Percentiles rank a stretch among this genome's conserved stretches.
Evolutionary conservation across 2,113 vertebrate species (phyloP).

Genomic region (Oceanites oceanicus): DNA sequence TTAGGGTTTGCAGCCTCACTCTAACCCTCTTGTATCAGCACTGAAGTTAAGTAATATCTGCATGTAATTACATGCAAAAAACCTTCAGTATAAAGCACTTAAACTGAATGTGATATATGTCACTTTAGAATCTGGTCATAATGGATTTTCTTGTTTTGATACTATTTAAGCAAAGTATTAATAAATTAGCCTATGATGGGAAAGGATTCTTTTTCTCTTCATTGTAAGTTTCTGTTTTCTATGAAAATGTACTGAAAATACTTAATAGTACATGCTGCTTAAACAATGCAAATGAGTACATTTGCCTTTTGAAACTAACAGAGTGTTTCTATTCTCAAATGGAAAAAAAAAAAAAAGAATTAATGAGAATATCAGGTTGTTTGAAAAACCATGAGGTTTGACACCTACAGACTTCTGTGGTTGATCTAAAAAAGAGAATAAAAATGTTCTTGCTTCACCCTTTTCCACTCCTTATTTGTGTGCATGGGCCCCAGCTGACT

Average conservation of each 20-base stretch:
- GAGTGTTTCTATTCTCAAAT: slow-evolving; percentile 1
- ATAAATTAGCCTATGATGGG: background rate
- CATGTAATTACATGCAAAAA: background rate
- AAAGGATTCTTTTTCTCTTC: background rate
- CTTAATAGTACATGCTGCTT: background rate
- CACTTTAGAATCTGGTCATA: background rate
- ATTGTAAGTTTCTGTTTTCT: slow-evolving; percentile 14
- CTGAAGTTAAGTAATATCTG: background rate
- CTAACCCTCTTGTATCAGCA: background rate
- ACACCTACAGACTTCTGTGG: slow-evolving; percentile 37
- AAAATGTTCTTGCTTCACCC: background rate
- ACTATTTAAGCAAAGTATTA: background rate
- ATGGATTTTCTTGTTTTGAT: background rate
- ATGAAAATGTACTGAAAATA: slow-evolving; percentile 20
- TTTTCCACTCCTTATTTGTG: slow-evolving; percentile 16
- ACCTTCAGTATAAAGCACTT: background rate
- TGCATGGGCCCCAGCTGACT: background rate
- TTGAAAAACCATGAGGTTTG: background rate
- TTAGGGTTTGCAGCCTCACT: background rate
- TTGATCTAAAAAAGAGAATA: background rate
- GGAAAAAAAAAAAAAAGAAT: background rate
- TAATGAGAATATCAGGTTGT: background rate
- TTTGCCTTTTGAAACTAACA: background rate
- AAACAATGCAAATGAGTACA: slow-evolving; percentile 16
- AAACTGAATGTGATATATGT: background rate